A percentile compares a stretch with the other conserved stretches of the same genome.
phyloP scores from a whole-genome alignment of 2,797 vertebrate species.

The Enteromius viviparus region DNA sequence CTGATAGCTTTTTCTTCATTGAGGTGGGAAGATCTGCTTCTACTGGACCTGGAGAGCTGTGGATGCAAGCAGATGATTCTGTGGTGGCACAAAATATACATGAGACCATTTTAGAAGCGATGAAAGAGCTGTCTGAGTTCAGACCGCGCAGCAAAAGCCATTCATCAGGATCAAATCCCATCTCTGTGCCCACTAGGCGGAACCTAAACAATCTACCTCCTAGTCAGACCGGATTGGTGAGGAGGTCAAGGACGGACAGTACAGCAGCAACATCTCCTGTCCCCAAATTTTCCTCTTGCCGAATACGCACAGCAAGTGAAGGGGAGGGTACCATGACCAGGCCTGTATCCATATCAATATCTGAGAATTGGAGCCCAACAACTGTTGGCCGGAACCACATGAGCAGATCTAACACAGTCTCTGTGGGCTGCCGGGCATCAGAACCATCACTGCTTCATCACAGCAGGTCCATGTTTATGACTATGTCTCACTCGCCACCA shows the following conservation, averaged over 20 bases:
- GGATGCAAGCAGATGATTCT: slow-evolving; percentile 98
- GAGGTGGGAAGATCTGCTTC: slow-evolving; percentile 95
- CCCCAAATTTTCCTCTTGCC: slow-evolving; percentile 82
- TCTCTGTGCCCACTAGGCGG: slow-evolving; percentile 89
- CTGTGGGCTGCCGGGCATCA: slow-evolving; percentile 72
- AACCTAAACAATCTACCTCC: slow-evolving; percentile 89
- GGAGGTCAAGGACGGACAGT: slow-evolving; percentile 90
- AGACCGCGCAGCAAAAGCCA: slow-evolving; percentile 97
- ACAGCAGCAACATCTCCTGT: slow-evolving; percentile 81
- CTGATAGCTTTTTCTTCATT: slow-evolving; percentile 98
- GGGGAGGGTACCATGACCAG: slow-evolving; percentile 87
- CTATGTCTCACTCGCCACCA: slow-evolving; percentile 79
- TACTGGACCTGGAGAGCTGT: slow-evolving; percentile 96
- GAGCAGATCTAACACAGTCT: slow-evolving; percentile 87
- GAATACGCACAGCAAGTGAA: slow-evolving; percentile 92
- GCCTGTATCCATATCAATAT: slow-evolving; percentile 80
- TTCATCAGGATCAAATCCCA: slow-evolving; percentile 88
- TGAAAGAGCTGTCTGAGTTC: slow-evolving; percentile 95
- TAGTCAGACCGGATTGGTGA: slow-evolving; percentile 90
- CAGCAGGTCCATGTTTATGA: slow-evolving; percentile 82
- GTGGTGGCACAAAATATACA: slow-evolving; percentile 98
- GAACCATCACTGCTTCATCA: slow-evolving; percentile 69
- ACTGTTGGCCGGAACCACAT: slow-evolving; percentile 82
- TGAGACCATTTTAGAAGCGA: slow-evolving; percentile 97
- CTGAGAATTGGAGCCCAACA: slow-evolving; percentile 82